Evolutionary conservation across 2,888 invertebrate species (phyloP), one percentile per base, ranked within the genome.

Genomic region (Pandemis corylana): DNA sequence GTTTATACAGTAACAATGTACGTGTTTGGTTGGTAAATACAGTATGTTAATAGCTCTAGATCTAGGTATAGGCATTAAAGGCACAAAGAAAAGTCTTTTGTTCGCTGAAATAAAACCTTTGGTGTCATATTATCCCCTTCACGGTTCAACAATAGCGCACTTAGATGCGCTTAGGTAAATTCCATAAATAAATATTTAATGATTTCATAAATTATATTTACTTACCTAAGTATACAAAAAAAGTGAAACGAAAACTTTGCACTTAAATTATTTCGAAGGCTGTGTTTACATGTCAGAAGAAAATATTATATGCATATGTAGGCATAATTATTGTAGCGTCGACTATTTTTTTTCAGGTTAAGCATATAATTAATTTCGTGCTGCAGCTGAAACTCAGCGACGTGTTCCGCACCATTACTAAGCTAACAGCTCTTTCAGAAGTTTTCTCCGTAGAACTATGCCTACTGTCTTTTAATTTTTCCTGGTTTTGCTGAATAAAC

Each of bases 1-100:
- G 92, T 92, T 87, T 89, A 86, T 81, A 80, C 80, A 78, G 81
- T 84, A 87, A 91, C 90, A 89, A 87, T 87, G 87, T 85, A 75
- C 87, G 85, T 88, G 88, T 89, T 68, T 69, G 69, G 59, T 70
- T 70, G 66, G 69, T 74, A 74, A 74, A 69, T 74, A 69, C 64
- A 41, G 51, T 41, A 73, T 73, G 46, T 69, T 69, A 65, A 73
- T 73, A 71, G 64, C 64, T 67, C 46, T 68, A 64, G 68, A 68
- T 68, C 56, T 59, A 65, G 28, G n/a, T 59, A 36, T 36, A 65
- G 59, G 59, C 28, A 59, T 51, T 65, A 69, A 65, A 73, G 59
- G 73, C 51, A 61, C 51, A 44, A 68, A 74, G 68, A 69, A 68
- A 68, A 53, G 42, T 70, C 28, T 66, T 69, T 70, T 74, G 69